These are phyloP conservation scores for Drosophila ficusphila DNA, from an alignment of 1,140 invertebrate genomes.

Conservation along the genomic window DNA sequence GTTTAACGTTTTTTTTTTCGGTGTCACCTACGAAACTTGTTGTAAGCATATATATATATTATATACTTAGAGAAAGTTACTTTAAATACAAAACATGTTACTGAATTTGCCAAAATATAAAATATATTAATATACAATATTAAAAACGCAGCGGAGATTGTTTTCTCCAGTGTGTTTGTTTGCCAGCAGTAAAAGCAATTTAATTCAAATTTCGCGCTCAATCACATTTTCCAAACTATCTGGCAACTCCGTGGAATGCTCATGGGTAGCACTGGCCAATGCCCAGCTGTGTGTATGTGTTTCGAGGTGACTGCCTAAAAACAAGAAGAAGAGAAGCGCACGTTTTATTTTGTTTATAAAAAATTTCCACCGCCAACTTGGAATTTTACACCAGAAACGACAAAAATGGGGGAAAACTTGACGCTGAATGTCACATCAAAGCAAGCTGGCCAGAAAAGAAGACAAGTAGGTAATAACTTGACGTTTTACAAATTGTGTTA, in stretches of 20 bases:
- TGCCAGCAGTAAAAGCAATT: too few relatives aligned
- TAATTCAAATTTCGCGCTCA: not conserved
- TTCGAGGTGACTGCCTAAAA: not conserved
- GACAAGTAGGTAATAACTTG: constrained; percentile 44
- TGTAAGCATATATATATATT: constrained; percentile 51
- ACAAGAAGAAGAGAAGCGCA: constrained; percentile 41
- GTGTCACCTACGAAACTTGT: constrained; percentile 25
- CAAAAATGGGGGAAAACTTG: constrained; percentile 54
- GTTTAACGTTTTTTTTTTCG: constrained; percentile 40
- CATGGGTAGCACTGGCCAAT: not conserved
- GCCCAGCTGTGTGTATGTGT: not conserved
- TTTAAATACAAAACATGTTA: constrained; percentile 52
- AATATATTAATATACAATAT: constrained; percentile 44
- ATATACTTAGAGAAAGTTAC: constrained; percentile 40
- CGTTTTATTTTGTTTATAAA: constrained; percentile 61
- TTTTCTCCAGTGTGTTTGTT: too few relatives aligned
- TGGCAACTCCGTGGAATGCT: not conserved
- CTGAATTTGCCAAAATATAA: constrained; percentile 55
- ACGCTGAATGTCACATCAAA: constrained; percentile 40
- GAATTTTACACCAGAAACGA: not conserved
- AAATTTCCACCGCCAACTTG: not conserved
- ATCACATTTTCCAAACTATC: not conserved
- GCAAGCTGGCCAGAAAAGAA: not conserved
- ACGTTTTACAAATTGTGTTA: too few relatives aligned
- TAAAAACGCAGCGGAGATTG: not conserved